Evolutionary conservation across 1,140 invertebrate genomes (phyloP).

Genomic region (Dreissena polymorpha): DNA sequence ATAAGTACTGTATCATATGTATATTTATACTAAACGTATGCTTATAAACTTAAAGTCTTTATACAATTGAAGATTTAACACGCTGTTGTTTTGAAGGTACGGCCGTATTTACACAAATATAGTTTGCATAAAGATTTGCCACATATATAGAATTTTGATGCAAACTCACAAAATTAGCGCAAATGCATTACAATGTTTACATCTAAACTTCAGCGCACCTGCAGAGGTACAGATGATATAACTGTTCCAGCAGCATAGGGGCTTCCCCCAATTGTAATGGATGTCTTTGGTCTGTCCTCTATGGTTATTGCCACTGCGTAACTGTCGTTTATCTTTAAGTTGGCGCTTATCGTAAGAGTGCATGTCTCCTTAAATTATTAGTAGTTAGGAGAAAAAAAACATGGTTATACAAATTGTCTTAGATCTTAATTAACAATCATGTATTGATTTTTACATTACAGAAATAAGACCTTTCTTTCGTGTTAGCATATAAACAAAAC

Average conservation of each 20-base stretch:
- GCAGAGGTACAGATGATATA: slow-evolving; percentile 30
- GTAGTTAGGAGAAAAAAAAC: not conserved
- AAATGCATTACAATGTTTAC: not conserved
- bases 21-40: no score
- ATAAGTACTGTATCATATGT: no score
- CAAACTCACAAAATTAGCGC: not conserved
- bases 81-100: not conserved
- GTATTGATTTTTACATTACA: not conserved
- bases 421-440: not conserved
- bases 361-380: slow-evolving; percentile 15
- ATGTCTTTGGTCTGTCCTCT: slow-evolving; percentile 25
- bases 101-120: not conserved
- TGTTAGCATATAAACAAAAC: not conserved
- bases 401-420: not conserved
- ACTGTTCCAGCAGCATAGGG: slow-evolving; percentile 7
- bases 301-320: slow-evolving; percentile 35
- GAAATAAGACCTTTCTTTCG: not conserved
- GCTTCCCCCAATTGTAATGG: not conserved
- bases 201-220: not conserved
- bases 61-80: no score
- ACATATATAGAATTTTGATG: not conserved
- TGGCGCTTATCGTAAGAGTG: slow-evolving; percentile 1
- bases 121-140: not conserved
- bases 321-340: not conserved
- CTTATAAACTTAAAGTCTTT: no score